phyloP scores from a whole-genome alignment of 2,113 vertebrate species.

The Pterophyllum scalare region DNA sequence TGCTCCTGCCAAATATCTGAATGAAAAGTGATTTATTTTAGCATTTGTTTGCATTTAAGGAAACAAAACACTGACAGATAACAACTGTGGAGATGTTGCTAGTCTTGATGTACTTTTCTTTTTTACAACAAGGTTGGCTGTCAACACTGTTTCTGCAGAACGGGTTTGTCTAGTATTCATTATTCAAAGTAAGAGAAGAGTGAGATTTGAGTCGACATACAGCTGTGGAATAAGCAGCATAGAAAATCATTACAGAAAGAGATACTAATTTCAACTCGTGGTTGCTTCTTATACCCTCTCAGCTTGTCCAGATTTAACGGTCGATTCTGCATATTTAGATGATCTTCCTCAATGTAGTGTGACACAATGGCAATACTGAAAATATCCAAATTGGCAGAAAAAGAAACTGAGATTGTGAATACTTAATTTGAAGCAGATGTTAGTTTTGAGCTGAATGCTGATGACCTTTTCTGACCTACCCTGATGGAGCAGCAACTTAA shows the following conservation, averaged over 20 bases:
- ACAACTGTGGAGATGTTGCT: not conserved
- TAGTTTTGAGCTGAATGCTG: conserved; percentile 13
- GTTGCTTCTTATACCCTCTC: not conserved
- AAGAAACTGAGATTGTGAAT: not conserved
- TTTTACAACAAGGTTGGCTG: not conserved
- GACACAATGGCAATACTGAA: not conserved
- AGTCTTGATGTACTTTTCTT: not conserved
- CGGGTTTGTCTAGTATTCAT: not conserved
- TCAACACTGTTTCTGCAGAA: not conserved
- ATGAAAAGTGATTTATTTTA: not conserved
- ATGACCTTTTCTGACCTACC: not conserved
- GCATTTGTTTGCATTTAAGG: not conserved
- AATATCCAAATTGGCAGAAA: conserved; percentile 11
- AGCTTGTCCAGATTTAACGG: not conserved
- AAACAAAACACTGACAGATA: not conserved
- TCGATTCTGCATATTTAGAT: not conserved
- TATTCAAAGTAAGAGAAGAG: not conserved
- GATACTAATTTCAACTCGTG: not conserved
- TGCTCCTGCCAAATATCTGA: not conserved
- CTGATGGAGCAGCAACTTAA: not conserved
- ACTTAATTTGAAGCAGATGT: not conserved
- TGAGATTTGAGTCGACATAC: not conserved
- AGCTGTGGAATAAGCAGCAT: not conserved
- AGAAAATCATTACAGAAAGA: not conserved
- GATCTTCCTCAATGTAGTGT: not conserved